A percentile compares a stretch with the other conserved stretches of the same genome.
phyloP scores from a whole-genome alignment of 2,888 invertebrate species.

The Lochmaea capreae region DNA sequence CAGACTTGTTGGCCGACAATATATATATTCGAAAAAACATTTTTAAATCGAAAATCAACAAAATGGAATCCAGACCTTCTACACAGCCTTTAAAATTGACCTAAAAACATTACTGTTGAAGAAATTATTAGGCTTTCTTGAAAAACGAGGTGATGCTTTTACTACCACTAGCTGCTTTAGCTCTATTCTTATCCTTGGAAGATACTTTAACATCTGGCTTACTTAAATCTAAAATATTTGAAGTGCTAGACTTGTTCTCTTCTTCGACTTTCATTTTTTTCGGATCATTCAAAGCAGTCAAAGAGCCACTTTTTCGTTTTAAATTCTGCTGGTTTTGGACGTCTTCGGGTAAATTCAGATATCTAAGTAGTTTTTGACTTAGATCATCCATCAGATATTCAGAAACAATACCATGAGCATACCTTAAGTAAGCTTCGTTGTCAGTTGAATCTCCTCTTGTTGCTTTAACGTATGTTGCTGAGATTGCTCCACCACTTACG shows the following conservation, averaged over 20 bases:
- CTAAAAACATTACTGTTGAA: constrained; percentile 18
- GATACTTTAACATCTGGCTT: constrained; percentile 66
- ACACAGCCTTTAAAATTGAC: constrained; percentile 28
- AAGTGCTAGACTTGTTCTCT: constrained; percentile 62
- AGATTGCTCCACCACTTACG: constrained; percentile 79
- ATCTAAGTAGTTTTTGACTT: constrained; percentile 72
- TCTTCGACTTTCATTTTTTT: constrained; percentile 58
- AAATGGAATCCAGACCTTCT: constrained; percentile 19
- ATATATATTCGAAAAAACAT: background rate
- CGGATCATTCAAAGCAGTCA: constrained; percentile 63
- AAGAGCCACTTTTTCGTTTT: constrained; percentile 66
- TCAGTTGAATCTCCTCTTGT: constrained; percentile 68
- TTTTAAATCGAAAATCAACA: background rate
- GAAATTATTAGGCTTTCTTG: constrained; percentile 66
- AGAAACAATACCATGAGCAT: constrained; percentile 83
- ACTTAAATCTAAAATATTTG: constrained; percentile 63
- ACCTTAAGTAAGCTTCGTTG: constrained; percentile 74
- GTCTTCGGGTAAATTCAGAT: constrained; percentile 76
- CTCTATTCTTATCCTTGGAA: constrained; percentile 80
- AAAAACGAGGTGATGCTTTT: constrained; percentile 86
- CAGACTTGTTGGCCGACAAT: constrained; percentile 4
- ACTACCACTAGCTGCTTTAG: constrained; percentile 82
- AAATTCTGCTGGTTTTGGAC: constrained; percentile 66
- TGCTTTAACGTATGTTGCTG: constrained; percentile 78
- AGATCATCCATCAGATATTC: constrained; percentile 81